These are phyloP conservation scores for Heloderma charlesbogerti DNA, from an alignment of 2,113 vertebrate species.

Conservation along the genomic window DNA sequence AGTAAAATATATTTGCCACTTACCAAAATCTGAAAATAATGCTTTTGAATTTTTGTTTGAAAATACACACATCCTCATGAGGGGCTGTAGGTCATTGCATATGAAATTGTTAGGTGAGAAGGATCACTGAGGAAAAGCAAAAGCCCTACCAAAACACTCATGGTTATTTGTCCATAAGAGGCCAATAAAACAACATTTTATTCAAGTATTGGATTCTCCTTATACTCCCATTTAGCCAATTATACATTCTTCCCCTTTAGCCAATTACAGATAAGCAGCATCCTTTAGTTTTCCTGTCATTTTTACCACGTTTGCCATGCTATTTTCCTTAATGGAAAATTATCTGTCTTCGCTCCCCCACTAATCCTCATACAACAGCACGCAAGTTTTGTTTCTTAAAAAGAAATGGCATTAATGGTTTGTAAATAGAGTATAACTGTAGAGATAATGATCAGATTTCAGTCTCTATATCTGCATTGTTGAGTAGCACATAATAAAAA, in stretches of 20 bases:
- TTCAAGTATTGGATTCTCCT: neutral
- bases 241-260: neutral
- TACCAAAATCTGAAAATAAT: neutral
- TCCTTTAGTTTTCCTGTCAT: neutral
- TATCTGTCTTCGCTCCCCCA: neutral
- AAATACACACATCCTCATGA: neutral
- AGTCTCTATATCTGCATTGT: neutral
- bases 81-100: neutral
- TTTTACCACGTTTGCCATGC: neutral
- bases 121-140: neutral
- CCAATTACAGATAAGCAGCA: slow-evolving; percentile 26
- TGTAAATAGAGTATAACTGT: neutral
- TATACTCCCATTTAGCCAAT: too few relatives aligned
- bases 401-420: neutral
- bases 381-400: slow-evolving; percentile 2
- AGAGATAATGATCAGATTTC: neutral
- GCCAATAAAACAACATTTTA: neutral
- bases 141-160: neutral
- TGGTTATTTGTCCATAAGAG: neutral
- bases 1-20: neutral
- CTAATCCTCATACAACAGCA: slow-evolving; percentile 20
- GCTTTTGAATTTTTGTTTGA: neutral
- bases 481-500: neutral
- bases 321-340: slow-evolving; percentile 2
- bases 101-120: neutral